These are phyloP conservation scores for Nasonia oneida DNA, from an alignment of 2,888 invertebrate species.

Conservation along the genomic window DNA sequence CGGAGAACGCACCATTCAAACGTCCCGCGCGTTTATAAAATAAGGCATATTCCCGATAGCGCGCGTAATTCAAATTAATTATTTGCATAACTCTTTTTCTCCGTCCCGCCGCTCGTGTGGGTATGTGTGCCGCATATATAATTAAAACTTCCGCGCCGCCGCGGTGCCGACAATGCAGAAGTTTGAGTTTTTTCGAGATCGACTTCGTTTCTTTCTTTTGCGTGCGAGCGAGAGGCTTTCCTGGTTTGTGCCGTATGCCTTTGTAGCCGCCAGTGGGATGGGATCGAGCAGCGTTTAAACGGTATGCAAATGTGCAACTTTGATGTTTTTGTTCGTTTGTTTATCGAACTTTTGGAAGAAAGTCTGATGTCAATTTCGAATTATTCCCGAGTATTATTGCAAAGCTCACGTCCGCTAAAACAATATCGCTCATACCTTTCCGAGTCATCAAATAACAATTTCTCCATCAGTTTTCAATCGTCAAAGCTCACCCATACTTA, in stretches of 20 bases:
- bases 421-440: too few species aligned
- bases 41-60: slow-evolving; percentile 31
- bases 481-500: neutral
- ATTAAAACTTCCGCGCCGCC: slow-evolving; percentile 55
- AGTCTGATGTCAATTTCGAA: neutral
- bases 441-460: neutral
- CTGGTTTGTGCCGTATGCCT: neutral
- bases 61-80: slow-evolving; percentile 72
- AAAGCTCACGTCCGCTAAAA: too few species aligned
- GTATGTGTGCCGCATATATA: slow-evolving; percentile 16
- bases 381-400: too few species aligned
- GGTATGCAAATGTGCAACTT: neutral
- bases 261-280: neutral
- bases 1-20: slow-evolving; percentile 54
- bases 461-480: neutral
- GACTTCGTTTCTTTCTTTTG: neutral
- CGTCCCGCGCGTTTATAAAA: slow-evolving; percentile 48
- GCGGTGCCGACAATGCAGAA: slow-evolving; percentile 32
- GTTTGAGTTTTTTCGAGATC: neutral
- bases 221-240: neutral
- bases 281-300: neutral
- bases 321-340: neutral
- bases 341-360: neutral
- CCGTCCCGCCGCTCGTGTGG: neutral
- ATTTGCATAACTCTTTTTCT: slow-evolving; percentile 69